Base-by-base conservation (phyloP, 2,888 invertebrate species). In the Pharmacophagus antenor region DNA sequence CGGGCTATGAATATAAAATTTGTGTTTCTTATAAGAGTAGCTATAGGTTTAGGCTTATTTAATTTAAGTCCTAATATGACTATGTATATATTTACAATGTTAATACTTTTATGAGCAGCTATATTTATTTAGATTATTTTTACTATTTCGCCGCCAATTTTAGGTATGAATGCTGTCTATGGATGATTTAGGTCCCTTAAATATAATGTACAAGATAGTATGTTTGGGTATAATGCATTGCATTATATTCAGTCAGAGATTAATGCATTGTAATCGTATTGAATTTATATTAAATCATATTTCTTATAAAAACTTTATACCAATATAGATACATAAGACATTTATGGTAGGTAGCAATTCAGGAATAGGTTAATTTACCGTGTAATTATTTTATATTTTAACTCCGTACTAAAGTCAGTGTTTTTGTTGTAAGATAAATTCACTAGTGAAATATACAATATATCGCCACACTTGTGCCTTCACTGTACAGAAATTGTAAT, bases 401-500 rank as follows among this genome's bases (percentile, higher is more conserved):
- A 8, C 18, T 18, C 6, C n/a, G 2, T 42, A 18, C 18, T 7
- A 27, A 27, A 27, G 53, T 3, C n/a, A 37, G 51, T 62, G 64
- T 61, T 64, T 62, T 44, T 62, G 37, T 59, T 62, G 47, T 58
- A 41, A 55, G 42, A 51, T 37, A 31, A 44, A 46, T 51, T 60
- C 46, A 23, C 42, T 25, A n/a, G 25, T 56, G 41, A 44, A 50
- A 54, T 49, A 50, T 42, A 55, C 46, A 55, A 53, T 48, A n/a
- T n/a, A 47, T 46, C 77, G 81, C 80, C 85, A 87, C 80, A 80
- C 76, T 80, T 81, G 89, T 89, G 89, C 89, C 89, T 89, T 89
- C 78, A 82, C 82, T 84, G 80, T 83, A 79, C 76, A 79, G 72
- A 83, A 76, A 81, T 85, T 84, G 84, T 87, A 84, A 84, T 84